These are phyloP conservation scores for Corythaixoides concolor DNA, from an alignment of 2,113 vertebrate genomes.

Conservation along the genomic window DNA sequence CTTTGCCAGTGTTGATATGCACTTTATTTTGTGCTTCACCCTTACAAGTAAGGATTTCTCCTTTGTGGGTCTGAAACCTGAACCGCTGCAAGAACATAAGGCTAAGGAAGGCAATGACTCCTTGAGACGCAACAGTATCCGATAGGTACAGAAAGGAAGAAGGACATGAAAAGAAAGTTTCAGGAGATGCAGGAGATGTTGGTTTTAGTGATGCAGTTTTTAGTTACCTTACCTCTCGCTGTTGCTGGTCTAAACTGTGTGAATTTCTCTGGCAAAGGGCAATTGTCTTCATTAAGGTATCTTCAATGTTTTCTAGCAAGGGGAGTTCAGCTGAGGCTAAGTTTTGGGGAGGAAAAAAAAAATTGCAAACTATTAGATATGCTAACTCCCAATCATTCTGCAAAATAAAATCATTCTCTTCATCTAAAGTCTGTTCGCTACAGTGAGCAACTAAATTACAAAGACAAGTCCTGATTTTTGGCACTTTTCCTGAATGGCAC, in stretches of 20 bases:
- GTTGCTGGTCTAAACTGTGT: conserved; percentile 84
- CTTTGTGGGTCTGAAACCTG: neutral
- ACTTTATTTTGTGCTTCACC: neutral
- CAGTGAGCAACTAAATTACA: neutral
- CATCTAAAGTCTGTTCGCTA: neutral
- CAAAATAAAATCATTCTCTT: neutral
- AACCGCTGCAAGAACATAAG: neutral
- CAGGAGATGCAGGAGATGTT: neutral
- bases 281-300: conserved; percentile 82
- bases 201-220: neutral
- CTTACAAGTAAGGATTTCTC: neutral
- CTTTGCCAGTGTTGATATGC: neutral
- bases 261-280: conserved; percentile 90
- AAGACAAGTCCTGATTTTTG: neutral
- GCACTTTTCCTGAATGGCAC: neutral
- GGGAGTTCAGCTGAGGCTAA: conserved; percentile 43
- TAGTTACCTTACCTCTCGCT: conserved; percentile 84
- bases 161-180: neutral
- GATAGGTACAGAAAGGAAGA: neutral
- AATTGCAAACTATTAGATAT: neutral
- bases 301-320: conserved; percentile 76
- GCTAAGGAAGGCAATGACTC: neutral
- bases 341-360: neutral
- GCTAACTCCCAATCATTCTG: neutral
- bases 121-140: neutral